phyloP scores from a whole-genome alignment of 1,140 invertebrate species.

The Bombus waltoni region DNA sequence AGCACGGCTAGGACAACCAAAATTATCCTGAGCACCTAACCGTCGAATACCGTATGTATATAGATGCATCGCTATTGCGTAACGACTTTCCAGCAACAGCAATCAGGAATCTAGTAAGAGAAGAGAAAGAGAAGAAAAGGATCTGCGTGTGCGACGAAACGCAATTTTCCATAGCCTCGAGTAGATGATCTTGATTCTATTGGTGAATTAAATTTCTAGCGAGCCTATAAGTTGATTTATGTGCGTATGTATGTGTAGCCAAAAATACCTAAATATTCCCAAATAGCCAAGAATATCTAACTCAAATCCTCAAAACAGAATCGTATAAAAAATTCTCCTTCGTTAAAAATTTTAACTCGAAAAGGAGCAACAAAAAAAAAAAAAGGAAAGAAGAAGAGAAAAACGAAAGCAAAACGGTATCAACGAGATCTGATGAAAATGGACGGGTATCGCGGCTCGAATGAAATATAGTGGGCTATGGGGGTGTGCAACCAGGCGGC shows the following conservation, averaged over 20 bases:
- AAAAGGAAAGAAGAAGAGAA: neutral
- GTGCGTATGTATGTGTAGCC: no score
- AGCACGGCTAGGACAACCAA: constrained; percentile 14
- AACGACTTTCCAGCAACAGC: constrained; percentile 12
- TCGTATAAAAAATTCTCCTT: neutral
- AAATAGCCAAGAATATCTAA: no score
- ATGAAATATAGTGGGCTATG: constrained; percentile 14
- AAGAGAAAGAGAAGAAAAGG: neutral
- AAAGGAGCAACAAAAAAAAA: neutral
- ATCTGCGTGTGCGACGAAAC: neutral
- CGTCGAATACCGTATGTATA: neutral
- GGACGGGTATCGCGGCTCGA: constrained; percentile 39
- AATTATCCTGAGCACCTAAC: constrained; percentile 48
- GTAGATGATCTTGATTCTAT: neutral
- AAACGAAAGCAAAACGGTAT: constrained; percentile 47
- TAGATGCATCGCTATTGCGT: constrained; percentile 15
- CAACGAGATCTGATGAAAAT: constrained; percentile 54
- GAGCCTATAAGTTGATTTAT: no score
- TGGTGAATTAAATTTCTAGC: neutral
- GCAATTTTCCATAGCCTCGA: neutral
- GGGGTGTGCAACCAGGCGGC: constrained; percentile 33
- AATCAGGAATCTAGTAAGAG: neutral
- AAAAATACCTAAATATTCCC: no score
- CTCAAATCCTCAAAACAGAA: no score
- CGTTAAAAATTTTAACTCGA: neutral